These are phyloP conservation scores for Ciconia nigra DNA, from an alignment of 2,797 vertebrate genomes.

Conservation along the genomic window DNA sequence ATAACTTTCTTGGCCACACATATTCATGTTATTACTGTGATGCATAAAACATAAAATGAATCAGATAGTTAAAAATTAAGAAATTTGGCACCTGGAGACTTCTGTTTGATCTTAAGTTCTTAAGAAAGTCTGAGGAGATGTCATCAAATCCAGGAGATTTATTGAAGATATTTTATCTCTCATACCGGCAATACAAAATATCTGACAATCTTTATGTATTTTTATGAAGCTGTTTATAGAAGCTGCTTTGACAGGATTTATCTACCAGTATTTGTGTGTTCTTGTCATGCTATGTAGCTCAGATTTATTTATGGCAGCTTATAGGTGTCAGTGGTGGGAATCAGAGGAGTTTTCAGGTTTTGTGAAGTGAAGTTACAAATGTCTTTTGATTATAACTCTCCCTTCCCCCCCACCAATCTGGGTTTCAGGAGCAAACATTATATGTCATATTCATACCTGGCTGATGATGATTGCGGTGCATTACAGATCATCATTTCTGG, in stretches of 20 bases:
- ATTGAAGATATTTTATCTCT: neutral
- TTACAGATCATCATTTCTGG: neutral
- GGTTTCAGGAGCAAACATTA: neutral
- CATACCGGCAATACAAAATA: neutral
- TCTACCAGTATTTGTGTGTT: neutral
- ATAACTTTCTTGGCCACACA: neutral
- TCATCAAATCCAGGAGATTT: neutral
- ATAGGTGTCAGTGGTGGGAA: neutral
- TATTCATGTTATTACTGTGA: neutral
- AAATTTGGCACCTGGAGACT: neutral
- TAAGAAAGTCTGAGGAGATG: neutral
- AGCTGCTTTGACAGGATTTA: neutral
- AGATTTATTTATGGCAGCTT: neutral
- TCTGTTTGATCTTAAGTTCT: neutral
- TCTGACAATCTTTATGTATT: neutral
- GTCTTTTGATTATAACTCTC: neutral
- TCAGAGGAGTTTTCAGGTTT: neutral
- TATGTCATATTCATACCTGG: neutral
- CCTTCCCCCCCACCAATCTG: fast-evolving
- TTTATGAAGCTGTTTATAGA: neutral
- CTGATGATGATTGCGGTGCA: neutral
- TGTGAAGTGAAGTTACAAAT: neutral
- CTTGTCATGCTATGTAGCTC: neutral
- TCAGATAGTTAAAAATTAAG: neutral
- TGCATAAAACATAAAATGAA: neutral